phyloP scores from a whole-genome alignment of 64 coral and sea anemone species.

The Porites australiensis region DNA sequence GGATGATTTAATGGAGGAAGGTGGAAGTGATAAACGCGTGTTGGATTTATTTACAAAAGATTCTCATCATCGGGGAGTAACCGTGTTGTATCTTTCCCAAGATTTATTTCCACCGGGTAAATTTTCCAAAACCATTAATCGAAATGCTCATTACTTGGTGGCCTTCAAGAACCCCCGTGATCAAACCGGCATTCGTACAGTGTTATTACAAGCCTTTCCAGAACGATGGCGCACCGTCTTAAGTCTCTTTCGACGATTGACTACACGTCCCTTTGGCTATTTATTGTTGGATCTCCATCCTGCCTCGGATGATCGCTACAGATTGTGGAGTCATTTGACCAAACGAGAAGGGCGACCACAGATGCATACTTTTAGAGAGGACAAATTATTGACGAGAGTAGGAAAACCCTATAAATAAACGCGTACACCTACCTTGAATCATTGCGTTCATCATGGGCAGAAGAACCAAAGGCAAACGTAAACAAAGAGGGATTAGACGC shows the following conservation, averaged over 20 bases:
- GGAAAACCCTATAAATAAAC: no score
- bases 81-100: no score
- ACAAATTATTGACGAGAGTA: no score
- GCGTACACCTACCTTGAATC: no score
- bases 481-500: no score
- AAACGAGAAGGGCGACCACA: no score
- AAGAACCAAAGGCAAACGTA: no score
- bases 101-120: no score
- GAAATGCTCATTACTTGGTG: conserved; percentile 45
- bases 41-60: conserved; percentile 56
- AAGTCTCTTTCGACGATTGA: neutral
- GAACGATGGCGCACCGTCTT: neutral
- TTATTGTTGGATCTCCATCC: conserved; percentile 47
- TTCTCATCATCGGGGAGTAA: conserved; percentile 41
- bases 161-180: conserved; percentile 53
- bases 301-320: neutral
- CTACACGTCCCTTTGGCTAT: conserved; percentile 11
- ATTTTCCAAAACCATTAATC: conserved; percentile 23
- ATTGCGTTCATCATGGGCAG: no score
- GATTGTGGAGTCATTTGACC: no score
- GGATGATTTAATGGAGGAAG: conserved; percentile 54
- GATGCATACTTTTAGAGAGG: no score
- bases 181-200: neutral
- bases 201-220: conserved; percentile 24
- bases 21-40: conserved; percentile 22